Base-by-base conservation (phyloP, 2,113 vertebrate genomes). In the Tachycineta bicolor region DNA sequence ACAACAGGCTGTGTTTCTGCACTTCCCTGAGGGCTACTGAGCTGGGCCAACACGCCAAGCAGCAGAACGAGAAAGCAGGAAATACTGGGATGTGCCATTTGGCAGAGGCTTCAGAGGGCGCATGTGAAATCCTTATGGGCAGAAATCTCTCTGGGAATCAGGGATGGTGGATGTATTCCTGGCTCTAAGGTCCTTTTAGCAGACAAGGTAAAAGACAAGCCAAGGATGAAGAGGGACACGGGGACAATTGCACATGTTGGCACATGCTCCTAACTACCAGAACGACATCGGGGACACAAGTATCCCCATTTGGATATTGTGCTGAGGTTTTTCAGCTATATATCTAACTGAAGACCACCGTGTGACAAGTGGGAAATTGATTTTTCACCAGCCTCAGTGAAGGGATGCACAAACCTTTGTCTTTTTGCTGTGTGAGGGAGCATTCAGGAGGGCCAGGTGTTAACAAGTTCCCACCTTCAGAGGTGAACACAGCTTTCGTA, bases 21-120 rank as follows among this genome's bases (percentile, higher is more conserved):
- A 6, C 28, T 46, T 58, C 23, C 11, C 26, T 37, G 15, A 34
- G 25, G 78, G 41, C 14, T 26, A 1, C 31, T 24, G 12, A 6
- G 9, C 16, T 1, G 43, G 34, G 17, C 10, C 39, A 62, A 8
- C 2, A 5, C 19, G 3, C 4, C n/a, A n/a, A n/a, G 4, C 0
- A 2, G 33, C 41, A 47, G 53, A 6, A 10, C 6, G 2, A 5
- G 13, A 47, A 23, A 33, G 25, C 10, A 11, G 37, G 14, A 12
- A 33, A 9, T 29, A 5, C 1, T 23, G 21, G 43, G 9, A 33
- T 5, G 5, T 5, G 4, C 24, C 75, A 2, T 23, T 44, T 37
- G 70, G 41, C 46, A 67, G 29, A 37, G 3, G 13, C 23, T 53
- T 55, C 15, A 11, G 3, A 10, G 1, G 29, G 6, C 3, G 14